A percentile compares a stretch with the other conserved stretches of the same genome.
Conservation (phyloP, 2,888 invertebrate genomes). For the Heteropelma amictum region DNA sequence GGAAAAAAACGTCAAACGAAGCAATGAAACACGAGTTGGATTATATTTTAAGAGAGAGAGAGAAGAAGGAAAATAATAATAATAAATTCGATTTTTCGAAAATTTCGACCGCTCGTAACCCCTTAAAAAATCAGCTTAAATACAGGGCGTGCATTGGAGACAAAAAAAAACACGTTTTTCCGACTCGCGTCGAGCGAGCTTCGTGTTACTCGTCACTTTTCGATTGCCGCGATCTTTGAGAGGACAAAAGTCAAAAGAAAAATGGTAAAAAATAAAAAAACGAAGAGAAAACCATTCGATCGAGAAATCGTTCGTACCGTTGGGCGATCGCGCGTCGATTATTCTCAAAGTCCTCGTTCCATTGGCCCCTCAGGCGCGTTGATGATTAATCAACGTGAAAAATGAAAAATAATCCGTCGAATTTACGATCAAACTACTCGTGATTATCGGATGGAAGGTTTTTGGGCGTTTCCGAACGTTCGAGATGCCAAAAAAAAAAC, state of each 20-base stretch:
- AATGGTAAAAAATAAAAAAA: constrained; percentile 2
- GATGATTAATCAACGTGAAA: constrained; percentile 46
- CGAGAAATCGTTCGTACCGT: constrained; percentile 41
- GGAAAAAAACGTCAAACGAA: too few species aligned
- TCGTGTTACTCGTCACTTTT: constrained; percentile 52
- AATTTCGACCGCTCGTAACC: too few species aligned
- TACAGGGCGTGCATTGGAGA: neutral
- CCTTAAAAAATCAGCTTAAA: too few species aligned
- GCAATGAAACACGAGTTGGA: too few species aligned
- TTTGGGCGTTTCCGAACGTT: constrained; percentile 44
- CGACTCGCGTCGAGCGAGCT: constrained; percentile 45
- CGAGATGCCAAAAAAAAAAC: constrained; percentile 10
- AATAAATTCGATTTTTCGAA: constrained; percentile 37
- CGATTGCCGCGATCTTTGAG: constrained; percentile 42
- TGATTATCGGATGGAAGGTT: constrained; percentile 41
- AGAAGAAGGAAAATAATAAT: constrained; percentile 33
- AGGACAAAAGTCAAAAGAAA: constrained; percentile 15
- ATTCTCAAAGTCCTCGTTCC: constrained; percentile 61
- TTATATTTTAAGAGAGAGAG: neutral
- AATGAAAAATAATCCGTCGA: neutral
- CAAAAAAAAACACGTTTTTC: constrained; percentile 18
- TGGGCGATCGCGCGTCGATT: constrained; percentile 55
- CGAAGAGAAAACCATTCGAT: constrained; percentile 4
- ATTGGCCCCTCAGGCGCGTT: constrained; percentile 66
- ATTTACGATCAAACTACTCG: constrained; percentile 26